Conservation (phyloP, 2,888 invertebrate species). For the Athrips mouffetella region DNA sequence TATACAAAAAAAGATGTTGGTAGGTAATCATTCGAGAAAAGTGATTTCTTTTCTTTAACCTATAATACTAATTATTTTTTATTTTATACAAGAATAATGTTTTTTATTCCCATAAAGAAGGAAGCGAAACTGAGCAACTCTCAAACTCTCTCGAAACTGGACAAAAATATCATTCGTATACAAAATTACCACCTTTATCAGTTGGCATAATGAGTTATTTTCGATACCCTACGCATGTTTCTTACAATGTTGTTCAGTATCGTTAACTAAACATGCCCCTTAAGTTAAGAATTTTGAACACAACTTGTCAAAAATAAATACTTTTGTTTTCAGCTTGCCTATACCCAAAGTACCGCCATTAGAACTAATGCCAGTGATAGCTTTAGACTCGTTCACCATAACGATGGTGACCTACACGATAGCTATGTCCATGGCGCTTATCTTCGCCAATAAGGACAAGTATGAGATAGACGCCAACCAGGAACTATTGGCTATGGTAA, state of each 20-base stretch:
- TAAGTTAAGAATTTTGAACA: no score
- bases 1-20: no score
- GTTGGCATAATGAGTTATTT: no score
- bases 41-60: background rate
- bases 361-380: constrained; percentile 76
- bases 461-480: constrained; percentile 88
- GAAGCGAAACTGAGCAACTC: no score
- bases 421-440: constrained; percentile 88
- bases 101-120: no score
- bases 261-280: no score
- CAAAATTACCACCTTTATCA: background rate
- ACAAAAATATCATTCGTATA: no score
- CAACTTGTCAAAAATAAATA: background rate
- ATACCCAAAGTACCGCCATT: constrained; percentile 80
- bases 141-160: no score
- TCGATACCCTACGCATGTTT: no score
- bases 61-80: background rate
- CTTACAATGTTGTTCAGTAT: no score
- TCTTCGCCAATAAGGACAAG: constrained; percentile 85
- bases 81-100: no score
- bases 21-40: no score
- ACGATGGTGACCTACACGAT: constrained; percentile 88
- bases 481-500: constrained; percentile 84
- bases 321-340: constrained; percentile 78
- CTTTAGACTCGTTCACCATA: constrained; percentile 82